Conservation (phyloP, 2,113 vertebrate species). For the Malurus melanocephalus region DNA sequence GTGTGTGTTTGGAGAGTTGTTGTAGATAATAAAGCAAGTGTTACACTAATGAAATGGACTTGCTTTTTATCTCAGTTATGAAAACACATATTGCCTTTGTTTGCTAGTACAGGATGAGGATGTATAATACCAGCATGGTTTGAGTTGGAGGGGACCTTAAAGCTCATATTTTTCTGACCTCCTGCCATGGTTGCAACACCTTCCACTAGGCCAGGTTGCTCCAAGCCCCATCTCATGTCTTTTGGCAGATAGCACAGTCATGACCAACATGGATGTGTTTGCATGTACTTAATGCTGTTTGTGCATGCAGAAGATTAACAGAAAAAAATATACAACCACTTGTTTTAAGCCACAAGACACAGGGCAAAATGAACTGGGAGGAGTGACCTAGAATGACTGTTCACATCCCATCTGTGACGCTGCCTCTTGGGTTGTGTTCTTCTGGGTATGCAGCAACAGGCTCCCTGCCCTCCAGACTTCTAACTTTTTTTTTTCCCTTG, state of each 20-base stretch:
- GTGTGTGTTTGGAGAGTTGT: neutral
- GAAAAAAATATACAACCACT: neutral
- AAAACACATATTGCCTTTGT: rapidly evolving
- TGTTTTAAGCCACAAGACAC: neutral
- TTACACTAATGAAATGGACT: neutral
- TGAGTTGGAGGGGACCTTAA: neutral
- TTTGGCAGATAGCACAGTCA: neutral
- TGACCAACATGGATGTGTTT: neutral
- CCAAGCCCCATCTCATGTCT: neutral
- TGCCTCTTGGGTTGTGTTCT: neutral
- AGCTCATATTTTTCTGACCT: neutral
- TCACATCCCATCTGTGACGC: neutral
- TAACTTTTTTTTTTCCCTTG: neutral
- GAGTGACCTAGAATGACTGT: neutral
- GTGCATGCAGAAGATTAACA: rapidly evolving
- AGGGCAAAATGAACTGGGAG: neutral
- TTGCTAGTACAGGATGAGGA: neutral
- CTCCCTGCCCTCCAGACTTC: neutral
- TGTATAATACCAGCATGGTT: neutral
- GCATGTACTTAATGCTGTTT: neutral
- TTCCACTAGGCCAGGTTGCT: neutral
- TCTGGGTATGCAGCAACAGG: neutral
- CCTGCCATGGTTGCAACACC: neutral
- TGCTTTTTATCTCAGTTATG: neutral
- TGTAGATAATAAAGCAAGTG: neutral